Evolutionary conservation across 35 echinoderm and acorn worm species (phyloP).

Genomic region (Lytechinus variegatus): DNA sequence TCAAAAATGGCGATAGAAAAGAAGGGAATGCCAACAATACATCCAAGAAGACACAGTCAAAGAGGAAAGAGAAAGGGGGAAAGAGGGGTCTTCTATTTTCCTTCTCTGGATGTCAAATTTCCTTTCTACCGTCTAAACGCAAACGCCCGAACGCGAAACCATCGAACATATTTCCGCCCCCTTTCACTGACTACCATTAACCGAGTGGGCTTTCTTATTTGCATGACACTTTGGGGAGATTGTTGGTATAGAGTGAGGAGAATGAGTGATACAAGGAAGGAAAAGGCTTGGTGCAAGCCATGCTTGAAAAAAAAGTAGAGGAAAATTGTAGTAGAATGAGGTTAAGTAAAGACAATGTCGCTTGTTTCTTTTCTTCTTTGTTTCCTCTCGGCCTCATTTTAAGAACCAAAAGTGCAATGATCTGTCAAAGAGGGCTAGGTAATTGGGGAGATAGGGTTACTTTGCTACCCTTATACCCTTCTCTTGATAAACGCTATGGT

Average conservation of each 20-base stretch:
- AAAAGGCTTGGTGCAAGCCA: constrained; percentile 23
- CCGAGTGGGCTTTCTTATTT: constrained; percentile 47
- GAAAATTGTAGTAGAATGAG: constrained; percentile 22
- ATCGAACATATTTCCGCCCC: constrained; percentile 41
- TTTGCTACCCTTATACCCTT: constrained; percentile 12
- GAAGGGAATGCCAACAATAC: background rate
- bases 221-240: constrained; percentile 50
- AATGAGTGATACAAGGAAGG: constrained; percentile 39
- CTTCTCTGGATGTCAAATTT: constrained; percentile 48
- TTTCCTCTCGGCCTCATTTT: constrained; percentile 42
- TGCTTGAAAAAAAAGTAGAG: constrained; percentile 45
- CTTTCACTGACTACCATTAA: constrained; percentile 32
- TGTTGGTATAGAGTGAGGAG: constrained; percentile 49
- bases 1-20: background rate
- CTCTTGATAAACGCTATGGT: background rate
- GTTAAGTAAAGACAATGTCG: constrained; percentile 56
- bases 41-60: background rate
- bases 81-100: constrained; percentile 22
- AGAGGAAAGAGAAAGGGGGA: background rate
- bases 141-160: constrained; percentile 41
- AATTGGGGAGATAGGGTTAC: constrained; percentile 31
- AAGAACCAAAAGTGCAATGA: constrained; percentile 38
- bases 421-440: constrained; percentile 32
- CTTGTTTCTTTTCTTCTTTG: constrained; percentile 47
- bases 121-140: constrained; percentile 36